Conservation (phyloP, 2,113 vertebrate species). For the Hyla sarda region DNA sequence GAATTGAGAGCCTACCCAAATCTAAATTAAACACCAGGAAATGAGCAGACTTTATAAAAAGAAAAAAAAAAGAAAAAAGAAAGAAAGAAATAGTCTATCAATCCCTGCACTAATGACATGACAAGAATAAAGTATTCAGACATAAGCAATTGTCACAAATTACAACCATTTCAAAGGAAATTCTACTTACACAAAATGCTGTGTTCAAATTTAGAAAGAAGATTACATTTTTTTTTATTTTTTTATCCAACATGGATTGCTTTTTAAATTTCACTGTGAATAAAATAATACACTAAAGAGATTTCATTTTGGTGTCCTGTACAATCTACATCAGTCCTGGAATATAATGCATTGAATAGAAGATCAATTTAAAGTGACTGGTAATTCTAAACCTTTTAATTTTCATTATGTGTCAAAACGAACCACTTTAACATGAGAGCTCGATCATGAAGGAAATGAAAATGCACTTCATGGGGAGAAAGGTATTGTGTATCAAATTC, state of each 20-base stretch:
- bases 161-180: slow-evolving; percentile 9
- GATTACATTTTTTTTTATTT: neutral
- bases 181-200: slow-evolving; percentile 4
- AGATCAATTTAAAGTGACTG: slow-evolving; percentile 36
- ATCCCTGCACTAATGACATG: neutral
- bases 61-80: neutral
- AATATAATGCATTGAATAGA: slow-evolving; percentile 13
- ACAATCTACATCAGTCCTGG: neutral
- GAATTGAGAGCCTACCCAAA: neutral
- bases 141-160: slow-evolving; percentile 13
- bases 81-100: neutral
- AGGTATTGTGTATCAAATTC: slow-evolving; percentile 23
- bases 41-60: too few species aligned
- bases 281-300: neutral
- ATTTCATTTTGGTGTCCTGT: slow-evolving; percentile 13
- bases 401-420: slow-evolving; percentile 49
- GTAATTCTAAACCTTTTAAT: slow-evolving; percentile 33
- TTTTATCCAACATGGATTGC: neutral
- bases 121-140: neutral
- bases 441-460: neutral
- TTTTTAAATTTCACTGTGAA: neutral
- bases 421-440: slow-evolving; percentile 17
- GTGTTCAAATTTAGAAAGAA: slow-evolving; percentile 3
- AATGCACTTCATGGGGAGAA: neutral
- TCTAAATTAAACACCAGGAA: neutral